Evolutionary conservation across 2,113 vertebrate species (phyloP).

Genomic region (Datnioides undecimradiatus): DNA sequence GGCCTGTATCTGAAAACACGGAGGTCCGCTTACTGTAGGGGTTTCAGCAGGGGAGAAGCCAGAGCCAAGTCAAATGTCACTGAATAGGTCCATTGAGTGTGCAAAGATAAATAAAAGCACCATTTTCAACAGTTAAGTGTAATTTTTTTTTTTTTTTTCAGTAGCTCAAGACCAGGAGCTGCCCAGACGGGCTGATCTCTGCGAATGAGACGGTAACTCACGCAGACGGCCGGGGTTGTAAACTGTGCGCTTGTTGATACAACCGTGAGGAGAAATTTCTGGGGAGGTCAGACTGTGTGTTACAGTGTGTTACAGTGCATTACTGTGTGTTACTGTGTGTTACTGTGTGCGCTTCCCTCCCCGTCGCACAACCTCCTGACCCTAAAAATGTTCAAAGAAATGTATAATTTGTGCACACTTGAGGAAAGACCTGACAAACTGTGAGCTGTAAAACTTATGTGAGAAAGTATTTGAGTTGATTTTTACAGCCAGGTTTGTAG

Average conservation of each 20-base stretch:
- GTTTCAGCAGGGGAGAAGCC: constrained; percentile 44
- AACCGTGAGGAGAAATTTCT: constrained; percentile 53
- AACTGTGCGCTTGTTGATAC: constrained; percentile 70
- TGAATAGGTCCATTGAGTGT: constrained; percentile 77
- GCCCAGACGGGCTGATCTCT: constrained; percentile 26
- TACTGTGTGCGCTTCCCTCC: constrained; percentile 35
- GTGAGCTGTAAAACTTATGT: not conserved
- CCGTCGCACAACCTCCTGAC: constrained; percentile 4
- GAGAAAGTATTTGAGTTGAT: not conserved
- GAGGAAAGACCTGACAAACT: not conserved
- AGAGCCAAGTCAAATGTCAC: constrained; percentile 68
- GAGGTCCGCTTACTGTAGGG: constrained; percentile 28
- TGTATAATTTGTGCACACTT: constrained; percentile 1
- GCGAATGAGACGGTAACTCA: constrained; percentile 50
- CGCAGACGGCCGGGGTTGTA: constrained; percentile 32
- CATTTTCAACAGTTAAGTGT: constrained; percentile 71
- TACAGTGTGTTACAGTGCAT: no score
- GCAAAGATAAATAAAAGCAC: constrained; percentile 72
- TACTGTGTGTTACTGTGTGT: no score
- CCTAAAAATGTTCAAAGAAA: constrained; percentile 37
- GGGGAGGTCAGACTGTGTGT: constrained; percentile 55
- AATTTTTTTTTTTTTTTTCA: no score
- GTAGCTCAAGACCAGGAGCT: constrained; percentile 49
- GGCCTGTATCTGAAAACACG: constrained; percentile 43
- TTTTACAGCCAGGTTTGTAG: no score